Percentiles rank a stretch among this genome's conserved stretches.
These are phyloP conservation scores for Catocala sponsa DNA, from an alignment of 2,888 invertebrate genomes.

Conservation along the genomic window DNA sequence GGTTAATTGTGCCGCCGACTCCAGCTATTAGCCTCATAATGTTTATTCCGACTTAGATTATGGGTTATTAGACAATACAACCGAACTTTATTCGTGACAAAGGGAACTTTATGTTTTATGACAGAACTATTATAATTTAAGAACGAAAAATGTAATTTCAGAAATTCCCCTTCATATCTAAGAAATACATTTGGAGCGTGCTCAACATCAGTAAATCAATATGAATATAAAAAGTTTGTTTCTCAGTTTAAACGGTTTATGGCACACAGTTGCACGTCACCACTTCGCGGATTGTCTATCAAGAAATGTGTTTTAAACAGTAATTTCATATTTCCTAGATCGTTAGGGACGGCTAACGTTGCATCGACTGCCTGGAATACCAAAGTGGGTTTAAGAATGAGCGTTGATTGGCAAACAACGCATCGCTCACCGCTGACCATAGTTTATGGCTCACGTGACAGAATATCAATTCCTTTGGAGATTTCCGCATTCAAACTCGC, in stretches of 20 bases:
- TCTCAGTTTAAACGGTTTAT: slow-evolving; percentile 25
- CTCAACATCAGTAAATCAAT: slow-evolving; percentile 39
- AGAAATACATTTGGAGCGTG: slow-evolving; percentile 41
- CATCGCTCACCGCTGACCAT: slow-evolving; percentile 58
- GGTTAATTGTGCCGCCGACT: slow-evolving; percentile 5
- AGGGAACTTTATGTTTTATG: slow-evolving; percentile 46
- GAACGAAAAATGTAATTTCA: slow-evolving; percentile 34
- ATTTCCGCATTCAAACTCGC: slow-evolving; percentile 47
- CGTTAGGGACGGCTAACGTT: slow-evolving; percentile 27
- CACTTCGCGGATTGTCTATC: slow-evolving; percentile 9
- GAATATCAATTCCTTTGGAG: slow-evolving; percentile 49
- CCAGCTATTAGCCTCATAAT: slow-evolving; percentile 9
- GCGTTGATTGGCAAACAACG: slow-evolving; percentile 79
- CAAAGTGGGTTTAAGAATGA: slow-evolving; percentile 52
- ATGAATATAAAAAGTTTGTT: slow-evolving; percentile 33
- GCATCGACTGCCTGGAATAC: slow-evolving; percentile 33
- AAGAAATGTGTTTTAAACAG: slow-evolving; percentile 42
- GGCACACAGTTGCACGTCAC: slow-evolving; percentile 24
- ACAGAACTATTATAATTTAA: slow-evolving; percentile 29
- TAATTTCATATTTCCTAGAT: slow-evolving; percentile 39
- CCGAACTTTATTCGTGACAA: slow-evolving; percentile 43
- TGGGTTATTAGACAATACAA: slow-evolving; percentile 26
- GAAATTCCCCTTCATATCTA: slow-evolving; percentile 29
- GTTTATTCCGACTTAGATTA: slow-evolving; percentile 25
- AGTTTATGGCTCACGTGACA: slow-evolving; percentile 44